Percentiles rank a stretch among this genome's conserved stretches.
Conservation (phyloP, 2,888 invertebrate genomes). For the Pterostichus niger region DNA sequence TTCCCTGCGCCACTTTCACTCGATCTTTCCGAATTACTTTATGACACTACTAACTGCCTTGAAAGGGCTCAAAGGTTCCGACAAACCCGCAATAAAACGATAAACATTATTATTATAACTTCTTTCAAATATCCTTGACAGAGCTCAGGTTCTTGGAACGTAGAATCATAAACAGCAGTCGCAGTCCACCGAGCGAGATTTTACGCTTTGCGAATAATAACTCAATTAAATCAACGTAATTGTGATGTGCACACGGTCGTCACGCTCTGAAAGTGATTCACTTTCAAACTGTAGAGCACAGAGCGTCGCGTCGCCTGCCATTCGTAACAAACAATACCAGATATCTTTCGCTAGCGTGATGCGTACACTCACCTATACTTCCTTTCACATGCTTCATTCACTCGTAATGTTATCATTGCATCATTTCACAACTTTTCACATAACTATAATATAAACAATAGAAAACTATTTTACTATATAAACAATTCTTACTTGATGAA, state of each 20-base stretch:
- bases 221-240: conserved; percentile 50
- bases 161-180: not conserved
- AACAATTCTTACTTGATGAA: too few relatives aligned
- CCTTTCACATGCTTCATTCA: conserved; percentile 42
- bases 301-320: conserved; percentile 1
- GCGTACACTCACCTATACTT: not conserved
- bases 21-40: conserved; percentile 17
- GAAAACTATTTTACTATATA: not conserved
- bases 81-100: conserved; percentile 38
- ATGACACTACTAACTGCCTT: conserved; percentile 4
- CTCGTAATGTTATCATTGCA: conserved; percentile 15
- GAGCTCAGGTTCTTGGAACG: too few relatives aligned
- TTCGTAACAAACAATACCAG: not conserved
- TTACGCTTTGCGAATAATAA: conserved; percentile 38
- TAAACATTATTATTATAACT: conserved; percentile 28
- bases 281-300: conserved; percentile 45
- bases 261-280: conserved; percentile 62
- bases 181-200: conserved; percentile 14
- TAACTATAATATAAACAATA: conserved; percentile 3
- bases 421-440: conserved; percentile 11
- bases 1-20: conserved; percentile 39
- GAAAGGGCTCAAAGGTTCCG: not conserved
- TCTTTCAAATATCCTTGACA: not conserved
- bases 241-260: conserved; percentile 40
- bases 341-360: not conserved